A percentile compares a stretch with the other conserved stretches of the same genome.
Conservation (phyloP, 92 coral and sea anemone genomes). For the Phenganax stokvisi region DNA sequence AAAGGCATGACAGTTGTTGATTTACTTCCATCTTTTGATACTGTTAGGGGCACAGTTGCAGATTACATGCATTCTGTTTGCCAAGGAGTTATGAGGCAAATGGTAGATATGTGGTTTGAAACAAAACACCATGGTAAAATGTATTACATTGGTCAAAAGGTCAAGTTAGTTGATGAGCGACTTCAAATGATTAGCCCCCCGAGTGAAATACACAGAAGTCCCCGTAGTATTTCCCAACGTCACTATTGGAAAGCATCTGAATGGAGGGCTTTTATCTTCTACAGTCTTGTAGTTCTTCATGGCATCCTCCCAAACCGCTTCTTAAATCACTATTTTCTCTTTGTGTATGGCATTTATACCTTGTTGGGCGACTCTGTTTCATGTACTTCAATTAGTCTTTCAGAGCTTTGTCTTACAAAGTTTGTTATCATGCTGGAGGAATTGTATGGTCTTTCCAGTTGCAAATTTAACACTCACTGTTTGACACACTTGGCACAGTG, state of each 20-base stretch:
- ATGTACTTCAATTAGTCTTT: background rate
- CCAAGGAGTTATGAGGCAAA: conserved; percentile 14
- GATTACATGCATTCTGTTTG: conserved; percentile 31
- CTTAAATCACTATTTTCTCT: conserved; percentile 2
- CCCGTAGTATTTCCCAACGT: conserved; percentile 1
- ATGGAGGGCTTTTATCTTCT: background rate
- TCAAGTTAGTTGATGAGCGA: conserved; percentile 11
- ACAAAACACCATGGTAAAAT: conserved; percentile 1
- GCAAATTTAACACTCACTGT: background rate
- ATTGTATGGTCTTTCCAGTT: background rate
- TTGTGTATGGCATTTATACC: conserved; percentile 7
- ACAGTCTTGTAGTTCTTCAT: background rate
- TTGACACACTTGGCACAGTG: background rate
- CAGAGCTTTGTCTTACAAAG: conserved; percentile 12
- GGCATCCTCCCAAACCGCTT: background rate
- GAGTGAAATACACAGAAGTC: conserved; percentile 7
- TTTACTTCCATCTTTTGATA: conserved; percentile 5
- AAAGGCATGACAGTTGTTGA: conserved; percentile 21
- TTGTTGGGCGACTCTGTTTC: conserved; percentile 14
- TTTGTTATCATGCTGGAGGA: background rate
- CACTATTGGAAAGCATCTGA: background rate
- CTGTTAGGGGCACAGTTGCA: conserved; percentile 14
- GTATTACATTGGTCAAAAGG: conserved; percentile 10
- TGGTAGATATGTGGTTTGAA: conserved; percentile 19
- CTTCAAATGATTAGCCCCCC: conserved; percentile 8